phyloP scores from a whole-genome alignment of 2,113 vertebrate species.

The Phrynosoma platyrhinos region DNA sequence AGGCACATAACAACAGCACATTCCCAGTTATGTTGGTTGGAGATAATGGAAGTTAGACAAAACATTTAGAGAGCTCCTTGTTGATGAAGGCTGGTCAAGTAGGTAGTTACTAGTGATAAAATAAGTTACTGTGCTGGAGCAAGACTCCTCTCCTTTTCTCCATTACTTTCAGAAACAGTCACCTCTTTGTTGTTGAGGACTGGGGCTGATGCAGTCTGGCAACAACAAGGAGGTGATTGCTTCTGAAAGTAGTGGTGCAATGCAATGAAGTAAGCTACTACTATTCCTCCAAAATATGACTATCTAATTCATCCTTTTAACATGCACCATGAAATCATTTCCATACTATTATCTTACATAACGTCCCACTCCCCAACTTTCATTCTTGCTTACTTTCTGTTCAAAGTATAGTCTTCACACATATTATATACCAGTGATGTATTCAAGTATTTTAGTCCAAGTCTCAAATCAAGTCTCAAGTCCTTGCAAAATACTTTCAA shows the following conservation, averaged over 20 bases:
- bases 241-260: no score
- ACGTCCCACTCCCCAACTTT: neutral
- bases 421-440: no score
- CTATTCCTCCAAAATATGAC: neutral
- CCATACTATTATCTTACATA: neutral
- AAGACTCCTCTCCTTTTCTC: neutral
- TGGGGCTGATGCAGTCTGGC: neutral
- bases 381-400: neutral
- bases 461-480: no score
- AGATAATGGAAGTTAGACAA: neutral
- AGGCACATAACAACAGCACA: neutral
- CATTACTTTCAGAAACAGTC: neutral
- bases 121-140: neutral
- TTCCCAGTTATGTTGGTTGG: neutral
- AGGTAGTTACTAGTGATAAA: neutral
- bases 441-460: no score
- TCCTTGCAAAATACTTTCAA: no score
- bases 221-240: neutral
- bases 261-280: neutral
- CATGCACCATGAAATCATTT: neutral
- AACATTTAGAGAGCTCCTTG: neutral
- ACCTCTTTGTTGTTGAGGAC: neutral
- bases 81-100: neutral
- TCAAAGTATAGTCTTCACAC: neutral
- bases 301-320: no score